Percentiles rank a stretch among this genome's conserved stretches.
These are phyloP conservation scores for Halisarca cf. caerulea DNA, from an alignment of 37 sponge, comb jelly and placozoan genomes.

Conservation along the genomic window DNA sequence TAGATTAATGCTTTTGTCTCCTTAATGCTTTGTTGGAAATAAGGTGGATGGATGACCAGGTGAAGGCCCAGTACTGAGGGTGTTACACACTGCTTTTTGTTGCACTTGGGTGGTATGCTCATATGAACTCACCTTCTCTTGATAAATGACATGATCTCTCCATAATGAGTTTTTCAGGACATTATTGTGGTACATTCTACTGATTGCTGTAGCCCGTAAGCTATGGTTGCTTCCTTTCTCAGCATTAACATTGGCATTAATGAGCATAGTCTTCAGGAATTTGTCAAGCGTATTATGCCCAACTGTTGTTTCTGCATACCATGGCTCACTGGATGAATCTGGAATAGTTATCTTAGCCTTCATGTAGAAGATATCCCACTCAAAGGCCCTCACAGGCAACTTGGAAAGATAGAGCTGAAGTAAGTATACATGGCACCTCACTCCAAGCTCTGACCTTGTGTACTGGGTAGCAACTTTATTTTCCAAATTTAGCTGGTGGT, in stretches of 20 bases:
- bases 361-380: conserved; percentile 38
- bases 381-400: conserved; percentile 36
- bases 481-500: conserved; percentile 36
- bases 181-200: neutral
- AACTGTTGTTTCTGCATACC: conserved; percentile 32
- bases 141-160: conserved; percentile 13
- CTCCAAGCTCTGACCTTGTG: conserved; percentile 20
- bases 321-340: conserved; percentile 23
- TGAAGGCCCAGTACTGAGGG: no score
- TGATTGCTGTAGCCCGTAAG: conserved; percentile 42
- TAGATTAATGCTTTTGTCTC: no score
- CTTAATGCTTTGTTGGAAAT: no score
- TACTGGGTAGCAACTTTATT: conserved; percentile 42
- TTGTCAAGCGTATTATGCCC: conserved; percentile 36
- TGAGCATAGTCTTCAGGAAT: conserved; percentile 21
- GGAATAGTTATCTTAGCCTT: conserved; percentile 21
- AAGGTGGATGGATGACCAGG: no score
- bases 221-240: conserved; percentile 39
- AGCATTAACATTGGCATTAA: neutral
- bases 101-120: conserved; percentile 20
- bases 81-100: neutral
- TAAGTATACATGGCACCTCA: conserved; percentile 35
- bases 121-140: conserved; percentile 24
- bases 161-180: conserved; percentile 38
- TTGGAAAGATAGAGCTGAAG: conserved; percentile 34